Evolutionary conservation across 2,888 invertebrate species (phyloP), one percentile per base, ranked within the genome.

Genomic region (Hypomecis atomaria): DNA sequence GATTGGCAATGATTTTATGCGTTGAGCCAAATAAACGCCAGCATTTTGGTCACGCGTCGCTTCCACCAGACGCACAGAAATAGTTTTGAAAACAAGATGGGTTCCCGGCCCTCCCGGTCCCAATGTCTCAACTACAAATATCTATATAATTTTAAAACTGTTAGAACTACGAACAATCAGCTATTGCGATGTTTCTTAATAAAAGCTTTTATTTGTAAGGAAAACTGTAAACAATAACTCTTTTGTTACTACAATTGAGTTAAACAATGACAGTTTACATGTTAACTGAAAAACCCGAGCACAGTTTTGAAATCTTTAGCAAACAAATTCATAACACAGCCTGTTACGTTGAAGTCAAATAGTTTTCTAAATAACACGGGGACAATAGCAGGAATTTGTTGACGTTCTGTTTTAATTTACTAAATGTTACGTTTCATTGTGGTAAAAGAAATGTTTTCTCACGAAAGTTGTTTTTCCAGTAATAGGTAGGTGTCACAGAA

Each of bases 191-290:
- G 44, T 56, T 68, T 71, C 65, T 65, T 62, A 62, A 58, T 61
- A 67, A 69, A 65, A 70, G 36, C 67, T 60, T 44, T 44, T 59
- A 67, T 67, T 66, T 65, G 73, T 74, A 75, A 75, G 71, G 74
- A 77, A 74, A 64, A 68, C 57, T 75, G 75, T 83, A 84, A 84
- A 85, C 83, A 83, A 82, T 76, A 75, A 73, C 71, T 73, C 70
- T 83, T 81, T 68, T 71, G 78, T 84, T 81, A 81, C 84, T 71
- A 76, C 81, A 84, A 85, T 84, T 80, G 76, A 71, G 67, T 73
- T 78, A 87, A 89, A 90, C 90, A 90, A 91, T 89, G 89, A 82
- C 76, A 84, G 90, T 90, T 90, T 90, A 87, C 88, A 85, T 85
- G 86, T 86, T 83, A 86, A 84, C 84, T 82, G 87, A 88, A 86